A percentile compares a stretch with the other conserved stretches of the same genome.
phyloP scores from a whole-genome alignment of 64 coral and sea anemone genomes.

The Hydrozoanthus tunicans region DNA sequence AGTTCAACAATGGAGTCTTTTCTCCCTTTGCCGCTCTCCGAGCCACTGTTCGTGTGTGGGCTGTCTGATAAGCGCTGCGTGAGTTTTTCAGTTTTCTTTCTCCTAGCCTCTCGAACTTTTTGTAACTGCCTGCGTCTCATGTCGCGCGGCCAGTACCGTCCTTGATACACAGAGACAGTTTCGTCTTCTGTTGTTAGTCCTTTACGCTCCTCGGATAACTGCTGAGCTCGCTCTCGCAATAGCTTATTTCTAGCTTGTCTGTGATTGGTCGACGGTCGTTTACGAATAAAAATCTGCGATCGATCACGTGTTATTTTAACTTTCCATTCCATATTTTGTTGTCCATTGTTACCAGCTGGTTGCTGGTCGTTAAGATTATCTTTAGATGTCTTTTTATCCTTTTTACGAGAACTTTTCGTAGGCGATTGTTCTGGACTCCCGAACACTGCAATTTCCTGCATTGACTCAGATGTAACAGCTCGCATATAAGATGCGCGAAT shows the following conservation, averaged over 20 bases:
- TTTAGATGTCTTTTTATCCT: constrained; percentile 58
- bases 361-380: constrained; percentile 47
- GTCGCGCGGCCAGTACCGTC: constrained; percentile 94
- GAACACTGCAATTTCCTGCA: constrained; percentile 82
- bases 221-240: constrained; percentile 91
- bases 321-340: constrained; percentile 91
- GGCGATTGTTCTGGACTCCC: constrained; percentile 68
- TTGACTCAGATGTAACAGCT: constrained; percentile 75
- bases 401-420: constrained; percentile 61
- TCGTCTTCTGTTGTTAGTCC: constrained; percentile 97
- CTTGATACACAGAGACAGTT: constrained; percentile 92
- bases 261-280: constrained; percentile 61
- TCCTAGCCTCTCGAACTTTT: constrained; percentile 85
- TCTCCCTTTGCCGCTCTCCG: constrained; percentile 81
- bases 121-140: constrained; percentile 82
- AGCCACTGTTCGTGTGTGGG: constrained; percentile 92
- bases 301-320: constrained; percentile 87
- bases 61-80: constrained; percentile 75
- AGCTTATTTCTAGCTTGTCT: constrained; percentile 84
- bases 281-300: constrained; percentile 87
- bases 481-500: constrained; percentile 94
- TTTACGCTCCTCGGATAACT: constrained; percentile 91
- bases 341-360: constrained; percentile 51
- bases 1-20: constrained; percentile 92
- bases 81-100: constrained; percentile 84